phyloP scores from a whole-genome alignment of 2,888 invertebrate genomes.

The Scaptomyza reducta region DNA sequence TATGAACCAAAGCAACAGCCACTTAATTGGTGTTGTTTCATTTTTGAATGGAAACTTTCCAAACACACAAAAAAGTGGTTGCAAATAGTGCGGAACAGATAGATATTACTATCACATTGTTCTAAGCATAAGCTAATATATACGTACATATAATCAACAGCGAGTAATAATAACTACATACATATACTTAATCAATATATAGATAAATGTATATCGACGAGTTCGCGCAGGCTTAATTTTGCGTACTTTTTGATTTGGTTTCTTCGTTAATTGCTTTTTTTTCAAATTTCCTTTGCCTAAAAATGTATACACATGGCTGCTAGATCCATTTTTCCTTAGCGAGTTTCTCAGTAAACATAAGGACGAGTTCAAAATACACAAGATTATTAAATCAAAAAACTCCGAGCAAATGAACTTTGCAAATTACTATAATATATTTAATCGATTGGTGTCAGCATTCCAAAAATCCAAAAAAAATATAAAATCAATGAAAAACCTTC shows the following conservation, averaged over 20 bases:
- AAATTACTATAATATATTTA: constrained; percentile 53
- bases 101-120: constrained; percentile 1
- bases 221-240: constrained; percentile 28
- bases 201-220: constrained; percentile 2
- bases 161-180: not conserved
- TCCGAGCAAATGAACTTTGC: constrained; percentile 24
- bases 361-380: not conserved
- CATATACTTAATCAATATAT: constrained; percentile 9
- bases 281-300: too few relatives aligned
- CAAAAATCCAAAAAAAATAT: constrained; percentile 45
- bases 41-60: constrained; percentile 8
- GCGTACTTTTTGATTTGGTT: constrained; percentile 1
- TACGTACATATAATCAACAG: not conserved
- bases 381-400: not conserved
- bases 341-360: not conserved
- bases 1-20: constrained; percentile 11
- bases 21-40: constrained; percentile 40
- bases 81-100: not conserved
- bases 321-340: too few relatives aligned
- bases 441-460: constrained; percentile 61
- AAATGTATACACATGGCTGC: too few relatives aligned
- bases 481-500: constrained; percentile 33
- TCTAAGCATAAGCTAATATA: constrained; percentile 1
- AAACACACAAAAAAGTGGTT: not conserved
- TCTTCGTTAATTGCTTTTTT: too few relatives aligned